These are phyloP conservation scores for Chaetodon auriga DNA, from an alignment of 2,113 vertebrate genomes.

Conservation along the genomic window DNA sequence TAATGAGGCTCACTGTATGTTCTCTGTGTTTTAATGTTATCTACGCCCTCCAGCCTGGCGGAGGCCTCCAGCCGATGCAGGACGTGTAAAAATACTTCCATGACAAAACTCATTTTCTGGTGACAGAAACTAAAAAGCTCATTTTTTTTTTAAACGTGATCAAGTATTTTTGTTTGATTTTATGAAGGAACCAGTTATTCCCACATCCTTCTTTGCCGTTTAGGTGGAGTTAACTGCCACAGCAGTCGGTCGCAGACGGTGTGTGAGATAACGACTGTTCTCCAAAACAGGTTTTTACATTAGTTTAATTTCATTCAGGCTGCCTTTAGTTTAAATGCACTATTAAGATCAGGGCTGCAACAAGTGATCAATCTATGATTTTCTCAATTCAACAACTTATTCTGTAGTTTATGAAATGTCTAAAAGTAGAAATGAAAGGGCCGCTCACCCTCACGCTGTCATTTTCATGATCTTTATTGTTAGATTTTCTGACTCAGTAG, in stretches of 20 bases:
- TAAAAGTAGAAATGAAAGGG: neutral
- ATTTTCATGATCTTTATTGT: too few relatives aligned
- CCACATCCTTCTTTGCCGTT: neutral
- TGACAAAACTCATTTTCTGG: slow-evolving; percentile 29
- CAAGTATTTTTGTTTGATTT: neutral
- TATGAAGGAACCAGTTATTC: neutral
- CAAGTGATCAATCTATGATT: too few relatives aligned
- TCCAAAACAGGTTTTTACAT: neutral
- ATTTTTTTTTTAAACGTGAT: neutral
- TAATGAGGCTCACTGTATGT: slow-evolving; percentile 37
- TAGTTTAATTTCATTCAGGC: neutral
- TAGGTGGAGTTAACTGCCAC: neutral
- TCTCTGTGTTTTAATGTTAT: slow-evolving; percentile 28
- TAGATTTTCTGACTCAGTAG: neutral
- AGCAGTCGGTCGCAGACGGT: neutral
- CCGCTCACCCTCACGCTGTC: too few relatives aligned
- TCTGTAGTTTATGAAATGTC: neutral
- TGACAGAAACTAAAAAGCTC: neutral
- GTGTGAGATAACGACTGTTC: neutral
- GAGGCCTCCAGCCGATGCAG: slow-evolving; percentile 4
- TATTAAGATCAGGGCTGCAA: too few relatives aligned
- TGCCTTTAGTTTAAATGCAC: neutral
- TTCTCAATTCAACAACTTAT: neutral
- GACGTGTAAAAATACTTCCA: slow-evolving; percentile 6
- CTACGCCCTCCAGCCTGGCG: neutral